Base-by-base conservation (phyloP, 92 coral and sea anemone species). In the Ricordea florida region DNA sequence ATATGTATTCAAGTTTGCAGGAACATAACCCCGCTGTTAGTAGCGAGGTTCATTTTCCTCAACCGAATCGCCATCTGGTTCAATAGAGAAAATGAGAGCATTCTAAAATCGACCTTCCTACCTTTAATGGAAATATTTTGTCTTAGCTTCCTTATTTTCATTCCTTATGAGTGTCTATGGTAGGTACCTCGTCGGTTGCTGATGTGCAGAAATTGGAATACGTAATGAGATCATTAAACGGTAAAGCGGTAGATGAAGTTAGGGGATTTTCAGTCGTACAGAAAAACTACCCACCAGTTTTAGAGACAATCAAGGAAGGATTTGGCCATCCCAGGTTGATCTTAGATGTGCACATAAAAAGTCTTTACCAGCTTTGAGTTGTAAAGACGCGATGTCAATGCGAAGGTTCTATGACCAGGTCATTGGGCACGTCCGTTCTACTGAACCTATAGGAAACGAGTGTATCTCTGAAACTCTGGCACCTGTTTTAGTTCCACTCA, bases 201-300 rank as follows among this genome's bases (percentile, higher is more conserved):
- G 84, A 65, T 63, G 84, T 77, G 8, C 84, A 66, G 34, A 78
- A 66, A 43, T 25, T 78, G 28, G 77, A 51, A 33, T 64, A 74
- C 41, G 17, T 74, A 18, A 74, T 74, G 71, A 61, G 80, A 24
- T 74, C 80, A 25, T 25, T 74, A 8, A 62, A 62, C 9, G 80
- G 50, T 61, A 40, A 34, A 25, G 73, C 82, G 11, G 73, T 48
- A 3, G 82, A 75, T 24, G 66, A 49, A 18, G 69, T 72, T 6
- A 72, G 43, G 34, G 79, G 79, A 11, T 55, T 56, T 30, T 25
- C 77, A 37, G 52, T 72, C 11, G 67, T 72, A 3, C 65, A 37
- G 4, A 55, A 17, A 26, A 71, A 71, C 42, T 71, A 71, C 18
- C 21, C 36, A 18, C 53, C 68, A 33, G 78, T 53, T 35, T 55